A percentile compares a stretch with the other conserved stretches of the same genome.
Evolutionary conservation across 2,888 invertebrate genomes (phyloP).

Genomic region (Drosophila anomalata): DNA sequence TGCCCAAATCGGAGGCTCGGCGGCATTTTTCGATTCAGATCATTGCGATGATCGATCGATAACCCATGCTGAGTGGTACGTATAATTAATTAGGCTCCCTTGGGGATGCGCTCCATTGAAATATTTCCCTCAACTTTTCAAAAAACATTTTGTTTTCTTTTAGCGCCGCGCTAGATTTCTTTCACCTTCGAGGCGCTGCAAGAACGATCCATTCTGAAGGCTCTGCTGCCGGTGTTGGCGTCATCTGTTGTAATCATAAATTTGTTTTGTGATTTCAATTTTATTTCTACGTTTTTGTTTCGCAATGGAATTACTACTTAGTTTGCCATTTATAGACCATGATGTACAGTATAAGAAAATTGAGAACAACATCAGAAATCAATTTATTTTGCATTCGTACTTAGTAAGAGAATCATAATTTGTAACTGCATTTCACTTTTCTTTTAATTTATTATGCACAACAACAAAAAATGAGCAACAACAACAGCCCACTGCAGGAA

Average conservation of each 20-base stretch:
- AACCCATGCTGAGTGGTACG: slow-evolving; percentile 36
- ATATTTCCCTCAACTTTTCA: slow-evolving; percentile 16
- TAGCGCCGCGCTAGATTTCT: slow-evolving; percentile 48
- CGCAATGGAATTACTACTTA: slow-evolving; percentile 62
- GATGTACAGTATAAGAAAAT: slow-evolving; percentile 69
- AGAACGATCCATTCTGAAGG: slow-evolving; percentile 15
- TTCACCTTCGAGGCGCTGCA: slow-evolving; percentile 11
- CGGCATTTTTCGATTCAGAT: slow-evolving; percentile 16
- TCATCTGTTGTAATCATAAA: slow-evolving; percentile 77
- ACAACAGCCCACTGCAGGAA: slow-evolving; percentile 66
- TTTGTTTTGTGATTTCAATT: slow-evolving; percentile 49
- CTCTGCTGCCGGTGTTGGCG: slow-evolving; percentile 37
- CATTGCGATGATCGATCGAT: slow-evolving; percentile 21
- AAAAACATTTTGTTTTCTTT: slow-evolving; percentile 17
- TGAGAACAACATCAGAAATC: slow-evolving; percentile 48
- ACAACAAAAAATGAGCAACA: slow-evolving; percentile 50
- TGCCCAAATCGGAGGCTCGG: slow-evolving; percentile 46
- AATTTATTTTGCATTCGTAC: slow-evolving; percentile 46
- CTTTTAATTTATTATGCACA: slow-evolving; percentile 23
- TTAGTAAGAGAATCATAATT: slow-evolving; percentile 44
- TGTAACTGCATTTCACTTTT: slow-evolving; percentile 54
- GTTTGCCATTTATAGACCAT: slow-evolving; percentile 68
- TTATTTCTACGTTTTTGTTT: slow-evolving; percentile 49
- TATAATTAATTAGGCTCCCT: slow-evolving; percentile 29
- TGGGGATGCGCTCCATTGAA: slow-evolving; percentile 18